These are phyloP conservation scores for Syncerus caffer DNA, from an alignment of 2,797 vertebrate species.

Conservation along the genomic window DNA sequence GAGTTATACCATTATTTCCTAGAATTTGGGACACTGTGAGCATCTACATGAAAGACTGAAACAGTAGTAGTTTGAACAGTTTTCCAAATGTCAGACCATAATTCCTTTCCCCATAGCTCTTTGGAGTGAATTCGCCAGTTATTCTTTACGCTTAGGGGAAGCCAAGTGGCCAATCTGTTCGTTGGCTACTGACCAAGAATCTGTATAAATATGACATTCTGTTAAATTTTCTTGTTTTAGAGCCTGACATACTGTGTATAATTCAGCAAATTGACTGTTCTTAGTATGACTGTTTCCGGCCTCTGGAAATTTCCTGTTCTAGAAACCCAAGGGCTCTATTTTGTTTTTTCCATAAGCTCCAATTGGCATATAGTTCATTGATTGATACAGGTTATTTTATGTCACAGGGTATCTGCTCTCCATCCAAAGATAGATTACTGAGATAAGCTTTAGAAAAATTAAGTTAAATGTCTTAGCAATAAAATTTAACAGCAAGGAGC, in stretches of 20 bases:
- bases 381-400: not conserved
- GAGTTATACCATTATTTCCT: not conserved
- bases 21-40: not conserved
- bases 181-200: not conserved
- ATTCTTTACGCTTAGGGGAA: not conserved
- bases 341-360: not conserved
- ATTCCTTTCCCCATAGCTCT: not conserved
- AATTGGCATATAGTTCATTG: not conserved
- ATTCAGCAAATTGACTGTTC: not conserved
- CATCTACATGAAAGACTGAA: not conserved
- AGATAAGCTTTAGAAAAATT: not conserved
- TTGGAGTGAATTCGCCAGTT: not conserved
- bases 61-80: not conserved
- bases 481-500: not conserved
- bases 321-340: not conserved
- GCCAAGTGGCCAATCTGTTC: not conserved
- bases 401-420: not conserved
- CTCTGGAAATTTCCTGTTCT: not conserved
- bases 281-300: not conserved
- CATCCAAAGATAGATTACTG: not conserved
- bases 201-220: not conserved
- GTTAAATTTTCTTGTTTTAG: not conserved
- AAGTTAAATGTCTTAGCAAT: not conserved
- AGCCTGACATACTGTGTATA: not conserved
- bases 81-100: not conserved